A percentile compares a stretch with the other conserved stretches of the same genome.
These are phyloP conservation scores for Empis livida DNA, from an alignment of 2,888 invertebrate species.

Conservation along the genomic window DNA sequence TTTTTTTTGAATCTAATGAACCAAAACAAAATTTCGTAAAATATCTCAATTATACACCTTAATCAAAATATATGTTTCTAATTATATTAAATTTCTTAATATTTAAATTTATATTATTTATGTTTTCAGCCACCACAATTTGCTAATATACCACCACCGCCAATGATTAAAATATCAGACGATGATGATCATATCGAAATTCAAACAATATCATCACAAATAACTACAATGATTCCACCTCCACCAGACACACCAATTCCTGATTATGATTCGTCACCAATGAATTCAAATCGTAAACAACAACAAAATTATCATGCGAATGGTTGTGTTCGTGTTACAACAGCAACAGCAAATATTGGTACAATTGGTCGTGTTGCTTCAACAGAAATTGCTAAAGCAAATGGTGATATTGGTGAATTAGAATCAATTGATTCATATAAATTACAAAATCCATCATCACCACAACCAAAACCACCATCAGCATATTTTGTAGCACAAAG, in stretches of 20 bases:
- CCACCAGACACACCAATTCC: constrained; percentile 40
- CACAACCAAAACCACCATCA: constrained; percentile 52
- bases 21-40: too few species aligned
- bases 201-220: background rate
- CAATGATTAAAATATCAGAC: constrained; percentile 4
- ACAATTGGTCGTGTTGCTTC: constrained; percentile 13
- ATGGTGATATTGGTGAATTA: constrained; percentile 52
- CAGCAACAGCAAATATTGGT: constrained; percentile 7
- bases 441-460: constrained; percentile 48
- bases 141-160: constrained; percentile 22
- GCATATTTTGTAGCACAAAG: constrained; percentile 51
- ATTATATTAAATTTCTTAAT: background rate
- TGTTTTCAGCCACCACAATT: constrained; percentile 28
- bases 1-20: too few species aligned
- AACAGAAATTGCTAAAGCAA: constrained; percentile 21
- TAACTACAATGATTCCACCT: background rate
- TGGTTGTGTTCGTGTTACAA: constrained; percentile 8
- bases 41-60: too few species aligned
- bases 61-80: too few species aligned
- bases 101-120: constrained; percentile 3
- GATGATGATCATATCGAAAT: constrained; percentile 2
- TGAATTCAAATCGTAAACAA: constrained; percentile 11
- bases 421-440: constrained; percentile 65
- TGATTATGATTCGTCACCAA: constrained; percentile 38
- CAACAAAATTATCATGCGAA: constrained; percentile 11